Conservation (phyloP, 2,797 vertebrate species). For the Channa striata region DNA sequence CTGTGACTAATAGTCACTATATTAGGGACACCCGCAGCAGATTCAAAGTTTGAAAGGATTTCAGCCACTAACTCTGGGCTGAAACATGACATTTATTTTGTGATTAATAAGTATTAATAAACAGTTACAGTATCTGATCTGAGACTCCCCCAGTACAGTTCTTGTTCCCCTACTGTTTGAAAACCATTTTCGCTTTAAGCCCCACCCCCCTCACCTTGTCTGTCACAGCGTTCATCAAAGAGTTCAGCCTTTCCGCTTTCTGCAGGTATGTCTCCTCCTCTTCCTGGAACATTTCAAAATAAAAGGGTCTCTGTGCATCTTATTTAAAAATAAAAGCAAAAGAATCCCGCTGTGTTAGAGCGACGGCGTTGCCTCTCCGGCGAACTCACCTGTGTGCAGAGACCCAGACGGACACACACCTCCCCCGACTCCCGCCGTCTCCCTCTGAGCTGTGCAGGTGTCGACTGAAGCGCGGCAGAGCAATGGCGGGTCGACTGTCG, state of each 20-base stretch:
- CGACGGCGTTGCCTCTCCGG: background rate
- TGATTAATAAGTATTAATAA: no score
- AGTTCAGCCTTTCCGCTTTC: conserved; percentile 86
- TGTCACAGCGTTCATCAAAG: conserved; percentile 85
- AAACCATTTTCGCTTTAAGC: no score
- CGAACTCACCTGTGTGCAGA: conserved; percentile 84
- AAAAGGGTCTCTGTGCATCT: background rate
- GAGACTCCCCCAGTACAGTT: no score
- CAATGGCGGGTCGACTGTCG: conserved; percentile 88
- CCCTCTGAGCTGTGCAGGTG: conserved; percentile 88
- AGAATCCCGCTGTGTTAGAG: background rate
- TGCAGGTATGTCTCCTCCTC: conserved; percentile 88
- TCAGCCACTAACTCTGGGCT: no score
- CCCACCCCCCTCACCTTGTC: conserved; percentile 85
- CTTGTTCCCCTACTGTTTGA: background rate
- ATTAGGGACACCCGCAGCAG: no score
- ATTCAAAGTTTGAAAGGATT: no score
- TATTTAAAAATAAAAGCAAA: no score
- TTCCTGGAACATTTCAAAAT: conserved; percentile 76
- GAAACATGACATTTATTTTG: no score
- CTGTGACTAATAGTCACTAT: no score
- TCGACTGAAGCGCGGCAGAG: conserved; percentile 91
- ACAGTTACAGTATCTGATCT: no score
- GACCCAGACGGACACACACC: conserved; percentile 86
- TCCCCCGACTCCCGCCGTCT: conserved; percentile 81